These are phyloP conservation scores for Archivesica marissinica DNA, from an alignment of 1,140 invertebrate species.

Conservation along the genomic window DNA sequence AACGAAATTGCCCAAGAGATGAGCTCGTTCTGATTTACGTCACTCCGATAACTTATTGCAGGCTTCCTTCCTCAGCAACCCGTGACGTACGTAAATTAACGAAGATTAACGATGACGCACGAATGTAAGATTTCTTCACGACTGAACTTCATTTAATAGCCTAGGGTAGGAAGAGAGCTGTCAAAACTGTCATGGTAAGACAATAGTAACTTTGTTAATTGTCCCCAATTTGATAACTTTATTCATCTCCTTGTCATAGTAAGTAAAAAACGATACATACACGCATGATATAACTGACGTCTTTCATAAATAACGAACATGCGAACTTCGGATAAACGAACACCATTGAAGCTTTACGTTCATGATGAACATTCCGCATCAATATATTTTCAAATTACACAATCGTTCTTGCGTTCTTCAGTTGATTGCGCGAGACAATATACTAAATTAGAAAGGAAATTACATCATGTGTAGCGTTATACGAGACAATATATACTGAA, in stretches of 20 bases:
- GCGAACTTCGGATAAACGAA: no score
- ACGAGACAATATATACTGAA: no score
- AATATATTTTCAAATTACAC: no score
- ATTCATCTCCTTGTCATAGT: neutral
- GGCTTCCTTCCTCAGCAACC: neutral
- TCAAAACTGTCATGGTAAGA: conserved; percentile 11
- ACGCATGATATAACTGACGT: neutral
- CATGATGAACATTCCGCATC: no score
- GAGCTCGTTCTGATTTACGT: conserved; percentile 17
- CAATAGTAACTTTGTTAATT: conserved; percentile 9
- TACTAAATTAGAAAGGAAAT: no score
- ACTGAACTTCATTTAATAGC: conserved; percentile 36
- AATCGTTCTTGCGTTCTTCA: no score
- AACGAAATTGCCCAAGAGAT: conserved; percentile 27
- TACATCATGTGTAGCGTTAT: no score
- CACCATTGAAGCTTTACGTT: no score
- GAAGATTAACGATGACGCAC: neutral
- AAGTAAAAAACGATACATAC: neutral
- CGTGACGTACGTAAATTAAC: conserved; percentile 3
- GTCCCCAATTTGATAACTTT: neutral
- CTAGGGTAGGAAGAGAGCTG: conserved; percentile 18
- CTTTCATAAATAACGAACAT: no score
- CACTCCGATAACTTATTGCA: neutral
- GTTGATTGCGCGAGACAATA: no score
- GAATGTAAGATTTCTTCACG: neutral